phyloP scores from a whole-genome alignment of 2,888 invertebrate genomes.

The Fragum whitleyi region DNA sequence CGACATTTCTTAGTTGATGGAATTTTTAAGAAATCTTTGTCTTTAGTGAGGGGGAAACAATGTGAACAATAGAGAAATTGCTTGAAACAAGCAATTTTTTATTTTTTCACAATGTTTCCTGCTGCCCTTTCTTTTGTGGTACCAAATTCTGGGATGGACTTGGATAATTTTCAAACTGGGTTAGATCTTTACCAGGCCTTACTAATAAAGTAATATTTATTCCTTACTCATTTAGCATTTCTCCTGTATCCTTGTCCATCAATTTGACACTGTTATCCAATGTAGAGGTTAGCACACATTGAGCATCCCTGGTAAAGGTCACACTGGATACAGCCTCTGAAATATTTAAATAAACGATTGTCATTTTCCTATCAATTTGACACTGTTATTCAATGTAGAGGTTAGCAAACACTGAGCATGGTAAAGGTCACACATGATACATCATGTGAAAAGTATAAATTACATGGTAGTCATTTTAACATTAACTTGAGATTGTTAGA shows the following conservation, averaged over 20 bases:
- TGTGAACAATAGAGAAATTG: too few relatives aligned
- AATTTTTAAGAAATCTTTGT: too few relatives aligned
- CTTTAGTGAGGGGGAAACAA: too few relatives aligned
- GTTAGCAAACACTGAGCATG: constrained; percentile 94
- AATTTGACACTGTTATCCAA: constrained; percentile 93
- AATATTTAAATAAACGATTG: constrained; percentile 23
- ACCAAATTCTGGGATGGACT: too few relatives aligned
- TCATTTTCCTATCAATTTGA: constrained; percentile 95
- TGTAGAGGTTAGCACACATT: constrained; percentile 94
- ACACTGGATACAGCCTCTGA: constrained; percentile 92
- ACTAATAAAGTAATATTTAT: too few relatives aligned
- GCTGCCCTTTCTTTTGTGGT: too few relatives aligned
- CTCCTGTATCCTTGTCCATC: constrained; percentile 94
- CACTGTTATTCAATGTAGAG: constrained; percentile 92
- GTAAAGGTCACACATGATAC: constrained; percentile 94
- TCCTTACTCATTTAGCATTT: constrained; percentile 84
- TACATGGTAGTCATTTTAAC: constrained; percentile 86
- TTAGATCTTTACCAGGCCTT: too few relatives aligned
- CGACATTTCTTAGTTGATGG: too few relatives aligned
- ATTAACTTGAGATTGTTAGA: constrained; percentile 93
- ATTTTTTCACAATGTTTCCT: too few relatives aligned
- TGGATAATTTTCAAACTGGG: too few relatives aligned
- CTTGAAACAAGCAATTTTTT: too few relatives aligned
- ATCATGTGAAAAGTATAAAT: constrained; percentile 87
- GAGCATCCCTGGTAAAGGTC: constrained; percentile 95